phyloP scores from a whole-genome alignment of 2,113 vertebrate genomes.

The Octodon degus region DNA sequence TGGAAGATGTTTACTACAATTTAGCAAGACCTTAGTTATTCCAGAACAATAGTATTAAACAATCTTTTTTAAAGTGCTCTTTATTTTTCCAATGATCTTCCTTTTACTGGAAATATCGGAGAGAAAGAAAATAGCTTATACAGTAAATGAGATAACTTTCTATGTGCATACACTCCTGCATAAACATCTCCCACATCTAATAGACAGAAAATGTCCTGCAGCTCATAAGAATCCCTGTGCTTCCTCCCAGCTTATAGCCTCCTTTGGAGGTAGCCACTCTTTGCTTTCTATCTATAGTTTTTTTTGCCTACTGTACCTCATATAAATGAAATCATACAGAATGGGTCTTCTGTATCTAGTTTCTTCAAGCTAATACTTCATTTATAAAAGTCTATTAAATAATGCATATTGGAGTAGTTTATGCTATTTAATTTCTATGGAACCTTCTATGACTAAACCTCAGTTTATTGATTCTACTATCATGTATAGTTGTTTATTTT shows the following conservation, averaged over 20 bases:
- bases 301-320: background rate
- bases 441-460: background rate
- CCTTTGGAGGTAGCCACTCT: background rate
- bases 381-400: background rate
- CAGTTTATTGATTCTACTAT: background rate
- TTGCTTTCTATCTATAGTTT: background rate
- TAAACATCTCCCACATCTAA: background rate
- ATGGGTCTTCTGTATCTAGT: background rate
- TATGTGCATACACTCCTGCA: background rate
- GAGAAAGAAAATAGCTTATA: background rate
- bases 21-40: background rate
- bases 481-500: background rate
- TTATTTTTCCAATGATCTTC: background rate
- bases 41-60: background rate
- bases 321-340: background rate
- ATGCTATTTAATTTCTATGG: background rate
- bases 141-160: background rate
- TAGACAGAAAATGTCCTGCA: background rate
- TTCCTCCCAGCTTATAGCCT: background rate
- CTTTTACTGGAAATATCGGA: background rate
- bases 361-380: background rate
- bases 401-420: background rate
- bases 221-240: background rate
- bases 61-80: background rate
- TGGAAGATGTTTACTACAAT: background rate